Evolutionary conservation across 2,797 vertebrate species (phyloP).

Genomic region (Myripristis murdjan): DNA sequence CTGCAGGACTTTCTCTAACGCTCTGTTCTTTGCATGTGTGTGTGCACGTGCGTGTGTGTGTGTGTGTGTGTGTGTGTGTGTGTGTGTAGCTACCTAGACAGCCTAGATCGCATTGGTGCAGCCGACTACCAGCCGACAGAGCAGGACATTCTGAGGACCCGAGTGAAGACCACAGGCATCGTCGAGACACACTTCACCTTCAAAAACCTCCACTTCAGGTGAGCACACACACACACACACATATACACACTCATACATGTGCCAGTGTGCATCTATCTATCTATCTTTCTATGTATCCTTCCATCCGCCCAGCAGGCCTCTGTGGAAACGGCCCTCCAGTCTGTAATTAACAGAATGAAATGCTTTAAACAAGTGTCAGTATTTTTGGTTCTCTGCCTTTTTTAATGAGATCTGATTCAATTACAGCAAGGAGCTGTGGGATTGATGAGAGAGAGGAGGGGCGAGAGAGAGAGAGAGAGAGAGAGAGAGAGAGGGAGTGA

Average conservation of each 20-base stretch:
- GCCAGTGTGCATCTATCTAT: background rate
- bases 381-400: constrained; percentile 52
- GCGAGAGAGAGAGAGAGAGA: constrained; percentile 2
- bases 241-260: background rate
- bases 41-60: constrained; percentile 15
- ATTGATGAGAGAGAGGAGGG: constrained; percentile 23
- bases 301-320: background rate
- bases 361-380: constrained; percentile 51
- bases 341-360: constrained; percentile 60
- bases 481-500: constrained; percentile 7
- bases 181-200: constrained; percentile 99
- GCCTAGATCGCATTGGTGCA: constrained; percentile 96
- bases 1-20: no score
- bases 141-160: constrained; percentile 97
- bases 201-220: constrained; percentile 99
- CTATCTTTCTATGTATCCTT: constrained; percentile 4
- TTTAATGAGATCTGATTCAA: constrained; percentile 65
- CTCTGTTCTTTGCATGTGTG: constrained; percentile 7
- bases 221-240: background rate
- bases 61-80: constrained; percentile 88
- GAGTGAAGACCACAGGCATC: constrained; percentile 98
- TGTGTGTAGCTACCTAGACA: no score
- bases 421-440: constrained; percentile 62
- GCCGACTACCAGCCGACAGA: constrained; percentile 96
- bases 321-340: constrained; percentile 9